Evolutionary conservation across 2,888 invertebrate genomes (phyloP), one percentile per base, ranked within the genome.

Genomic region (Phortica okadai): DNA sequence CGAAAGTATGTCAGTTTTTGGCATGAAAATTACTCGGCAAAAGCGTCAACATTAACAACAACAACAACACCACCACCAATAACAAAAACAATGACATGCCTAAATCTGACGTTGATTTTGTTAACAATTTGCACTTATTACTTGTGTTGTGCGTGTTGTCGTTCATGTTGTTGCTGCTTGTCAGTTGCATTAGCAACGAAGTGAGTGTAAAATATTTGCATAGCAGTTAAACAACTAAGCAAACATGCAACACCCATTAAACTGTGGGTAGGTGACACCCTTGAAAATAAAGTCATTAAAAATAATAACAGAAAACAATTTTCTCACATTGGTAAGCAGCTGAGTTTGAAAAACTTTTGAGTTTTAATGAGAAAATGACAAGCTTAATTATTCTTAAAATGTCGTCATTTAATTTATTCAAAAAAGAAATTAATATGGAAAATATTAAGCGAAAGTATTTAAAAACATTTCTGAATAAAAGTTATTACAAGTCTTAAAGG

Each of bases 1-100:
- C 25, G 88, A 88, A 86, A 86, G 88, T 88, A 80, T 80, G 88
- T 79, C 82, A 77, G 81, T 74, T 54, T 62, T 54, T 70, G 41
- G 41, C 25, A 73, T 6, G 11, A 45, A 21, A 75, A 72, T 14
- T 72, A 33, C 16, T 56, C 25, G 62, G 6, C 5, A 41, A 69
- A 69, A 69, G 45, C 16, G 50, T 16, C 70, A 33, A 33, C 67
- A 2, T 6, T n/a, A n/a, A 67, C 66, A 42, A 41, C 42, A n/a
- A 41, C 42, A 45, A 5, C 14, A 44, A 21, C 66, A 45, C 45
- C 45, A 44, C 4, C 5, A 45, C 50, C 45, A 50, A n/a, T 14
- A 14, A 66, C 33, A 66, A 66, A 16, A 50, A 67, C 67, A 70
- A 54, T 66, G 33, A 33, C 62, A 0, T 25, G 54, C 10, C 33